These are phyloP conservation scores for Nomada flava DNA, from an alignment of 2,888 invertebrate species.

Conservation along the genomic window DNA sequence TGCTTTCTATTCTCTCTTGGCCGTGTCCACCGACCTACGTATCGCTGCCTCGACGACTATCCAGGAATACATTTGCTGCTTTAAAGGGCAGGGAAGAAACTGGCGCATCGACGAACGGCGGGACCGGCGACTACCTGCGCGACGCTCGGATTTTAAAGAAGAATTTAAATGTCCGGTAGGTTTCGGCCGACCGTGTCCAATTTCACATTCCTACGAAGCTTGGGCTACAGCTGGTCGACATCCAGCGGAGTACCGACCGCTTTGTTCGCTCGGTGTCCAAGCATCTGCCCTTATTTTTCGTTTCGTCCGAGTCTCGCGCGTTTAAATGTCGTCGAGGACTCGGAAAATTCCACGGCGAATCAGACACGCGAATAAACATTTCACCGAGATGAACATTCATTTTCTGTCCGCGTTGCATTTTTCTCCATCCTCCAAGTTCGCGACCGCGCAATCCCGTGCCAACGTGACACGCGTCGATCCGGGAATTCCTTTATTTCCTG, in stretches of 20 bases:
- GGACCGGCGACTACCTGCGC: slow-evolving; percentile 37
- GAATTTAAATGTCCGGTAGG: slow-evolving; percentile 74
- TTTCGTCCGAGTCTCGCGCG: background rate
- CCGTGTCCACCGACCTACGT: slow-evolving; percentile 18
- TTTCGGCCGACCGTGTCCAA: slow-evolving; percentile 62
- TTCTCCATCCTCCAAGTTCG: background rate
- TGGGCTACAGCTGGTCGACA: slow-evolving; percentile 73
- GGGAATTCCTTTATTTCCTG: slow-evolving; percentile 55
- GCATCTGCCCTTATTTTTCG: too few species aligned
- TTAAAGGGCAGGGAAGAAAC: too few species aligned
- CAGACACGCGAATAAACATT: slow-evolving; percentile 9
- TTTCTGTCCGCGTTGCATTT: slow-evolving; percentile 19
- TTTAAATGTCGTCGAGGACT: background rate
- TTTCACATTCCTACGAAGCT: slow-evolving; percentile 50
- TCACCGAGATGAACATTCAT: slow-evolving; percentile 11
- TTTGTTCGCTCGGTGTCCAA: slow-evolving; percentile 31
- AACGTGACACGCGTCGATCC: slow-evolving; percentile 12
- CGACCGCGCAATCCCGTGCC: slow-evolving; percentile 50
- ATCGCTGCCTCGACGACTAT: too few species aligned
- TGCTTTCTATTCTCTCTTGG: background rate
- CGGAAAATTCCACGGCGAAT: slow-evolving; percentile 8
- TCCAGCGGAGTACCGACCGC: slow-evolving; percentile 57
- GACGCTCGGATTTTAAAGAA: slow-evolving; percentile 70
- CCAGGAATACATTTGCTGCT: too few species aligned
- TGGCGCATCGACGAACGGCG: background rate